A percentile compares a stretch with the other conserved stretches of the same genome.
Evolutionary conservation across 2,113 vertebrate species (phyloP).

Genomic region (Chaetorhynchus papuensis): DNA sequence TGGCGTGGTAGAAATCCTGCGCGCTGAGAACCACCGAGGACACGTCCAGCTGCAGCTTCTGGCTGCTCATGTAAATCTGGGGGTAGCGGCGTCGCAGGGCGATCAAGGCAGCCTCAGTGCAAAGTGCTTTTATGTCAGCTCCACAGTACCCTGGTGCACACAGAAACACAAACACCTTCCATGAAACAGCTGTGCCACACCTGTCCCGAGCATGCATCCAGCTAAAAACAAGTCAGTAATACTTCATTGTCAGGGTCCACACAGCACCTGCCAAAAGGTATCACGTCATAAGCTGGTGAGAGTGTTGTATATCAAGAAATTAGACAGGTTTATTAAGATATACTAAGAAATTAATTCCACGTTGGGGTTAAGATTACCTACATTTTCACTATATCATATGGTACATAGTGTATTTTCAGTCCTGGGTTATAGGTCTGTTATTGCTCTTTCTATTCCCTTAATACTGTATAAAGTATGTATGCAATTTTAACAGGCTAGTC

Average conservation of each 20-base stretch:
- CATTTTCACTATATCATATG: background rate
- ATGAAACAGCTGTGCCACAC: background rate
- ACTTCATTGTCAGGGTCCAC: background rate
- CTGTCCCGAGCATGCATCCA: background rate
- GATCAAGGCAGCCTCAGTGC: constrained; percentile 94
- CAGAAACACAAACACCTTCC: background rate
- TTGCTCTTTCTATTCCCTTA: background rate
- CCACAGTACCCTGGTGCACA: constrained; percentile 91
- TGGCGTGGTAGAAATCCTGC: constrained; percentile 90
- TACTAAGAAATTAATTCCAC: background rate
- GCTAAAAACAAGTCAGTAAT: background rate
- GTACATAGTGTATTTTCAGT: background rate
- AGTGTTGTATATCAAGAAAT: background rate
- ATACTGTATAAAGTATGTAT: background rate
- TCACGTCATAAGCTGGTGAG: background rate
- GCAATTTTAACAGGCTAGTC: background rate
- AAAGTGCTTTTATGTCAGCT: constrained; percentile 99
- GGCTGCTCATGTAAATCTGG: constrained; percentile 95
- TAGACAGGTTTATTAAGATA: background rate
- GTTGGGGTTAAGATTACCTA: background rate
- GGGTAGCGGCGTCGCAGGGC: constrained; percentile 93
- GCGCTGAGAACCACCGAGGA: constrained; percentile 90
- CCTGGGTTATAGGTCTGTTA: background rate
- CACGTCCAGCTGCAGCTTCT: constrained; percentile 91
- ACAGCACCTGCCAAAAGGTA: background rate